Conservation (phyloP, 1,140 invertebrate genomes). For the Stratiolaelaps scimitus region DNA sequence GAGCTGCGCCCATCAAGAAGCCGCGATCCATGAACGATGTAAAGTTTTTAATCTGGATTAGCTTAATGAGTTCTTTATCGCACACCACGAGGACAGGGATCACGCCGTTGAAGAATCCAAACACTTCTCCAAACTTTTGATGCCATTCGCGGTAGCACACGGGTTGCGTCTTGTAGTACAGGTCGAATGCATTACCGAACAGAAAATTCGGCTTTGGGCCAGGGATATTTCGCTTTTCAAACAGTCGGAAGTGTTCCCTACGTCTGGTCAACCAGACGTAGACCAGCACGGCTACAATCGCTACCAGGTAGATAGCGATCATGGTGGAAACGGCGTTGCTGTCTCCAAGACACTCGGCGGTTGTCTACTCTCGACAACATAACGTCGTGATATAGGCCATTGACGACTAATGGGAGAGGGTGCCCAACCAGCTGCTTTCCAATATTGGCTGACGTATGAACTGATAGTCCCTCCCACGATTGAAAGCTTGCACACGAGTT, state of each 20-base stretch:
- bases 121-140: constrained; percentile 39
- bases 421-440: no score
- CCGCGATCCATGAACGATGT: constrained; percentile 38
- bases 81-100: constrained; percentile 31
- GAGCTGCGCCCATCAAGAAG: background rate
- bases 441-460: no score
- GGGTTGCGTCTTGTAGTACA: constrained; percentile 36
- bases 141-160: constrained; percentile 37
- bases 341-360: no score
- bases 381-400: no score
- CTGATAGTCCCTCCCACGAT: no score
- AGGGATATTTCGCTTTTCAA: constrained; percentile 38
- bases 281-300: background rate
- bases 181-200: constrained; percentile 38
- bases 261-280: constrained; percentile 28
- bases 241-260: constrained; percentile 32
- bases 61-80: constrained; percentile 40
- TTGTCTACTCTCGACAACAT: no score
- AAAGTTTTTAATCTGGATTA: constrained; percentile 41
- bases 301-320: no score
- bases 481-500: no score
- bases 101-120: constrained; percentile 40
- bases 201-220: constrained; percentile 38
- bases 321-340: no score
- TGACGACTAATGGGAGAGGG: no score